Base-by-base conservation (phyloP, 2,888 invertebrate genomes). In the Erannis defoliaria region DNA sequence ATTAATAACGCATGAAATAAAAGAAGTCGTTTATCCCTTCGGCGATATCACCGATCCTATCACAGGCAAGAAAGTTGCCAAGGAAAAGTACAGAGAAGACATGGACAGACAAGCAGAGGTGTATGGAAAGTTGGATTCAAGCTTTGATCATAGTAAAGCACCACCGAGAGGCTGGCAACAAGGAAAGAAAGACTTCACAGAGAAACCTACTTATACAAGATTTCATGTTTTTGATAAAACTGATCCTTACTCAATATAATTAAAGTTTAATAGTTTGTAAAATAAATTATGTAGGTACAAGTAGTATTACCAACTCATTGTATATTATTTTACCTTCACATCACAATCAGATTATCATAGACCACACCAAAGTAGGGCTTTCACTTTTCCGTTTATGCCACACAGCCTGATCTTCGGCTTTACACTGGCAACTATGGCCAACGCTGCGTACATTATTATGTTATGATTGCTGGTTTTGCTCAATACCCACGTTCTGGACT, bases 21-120 rank as follows among this genome's bases (percentile, higher is more conserved):
- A 96, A 76, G 95, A 97, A 81, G 94, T 98, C 5, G 94, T 98
- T 14, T 97, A 96, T 85, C 96, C 96, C 1, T 89, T 96, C 72
- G 98, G 98, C 71, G 97, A 98, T 86, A 91, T 97, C 51, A 96
- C 95, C n/a, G 97, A 97, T 86, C 98, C 98, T 1, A 89, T 98
- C 21, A 96, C 96, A 42, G 96, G 96, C 14, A 97, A 97, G 80
- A 96, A 96, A 85, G 95, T 96, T 38, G 95, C 96, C 0, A 95
- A 94, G 51, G 94, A 94, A 64, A 93, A 93, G 77, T 98, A 96
- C 79, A 95, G 97, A 76, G 96, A 97, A 63, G 94, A 96, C 60
- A 94, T 97, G 64, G 96, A 96, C 45, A 94, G 93, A 74, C 91
- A 94, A 55, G 94, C 93, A 68, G 90, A 96, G 78, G 69, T 96